These are phyloP conservation scores for Drosophila yakuba DNA, from an alignment of 1,140 invertebrate genomes.

Conservation along the genomic window DNA sequence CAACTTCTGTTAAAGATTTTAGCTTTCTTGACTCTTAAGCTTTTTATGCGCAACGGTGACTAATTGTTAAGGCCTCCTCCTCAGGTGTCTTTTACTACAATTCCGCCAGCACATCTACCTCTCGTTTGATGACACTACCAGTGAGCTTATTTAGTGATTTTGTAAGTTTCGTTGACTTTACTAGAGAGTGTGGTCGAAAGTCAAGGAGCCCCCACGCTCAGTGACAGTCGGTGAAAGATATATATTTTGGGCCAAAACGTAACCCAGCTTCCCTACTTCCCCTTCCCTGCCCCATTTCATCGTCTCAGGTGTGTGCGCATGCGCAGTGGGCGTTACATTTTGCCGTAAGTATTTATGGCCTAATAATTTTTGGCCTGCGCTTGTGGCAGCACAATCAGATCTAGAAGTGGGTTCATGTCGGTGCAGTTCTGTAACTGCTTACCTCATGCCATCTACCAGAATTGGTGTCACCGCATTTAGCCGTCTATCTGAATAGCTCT, in stretches of 20 bases:
- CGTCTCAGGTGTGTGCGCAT: slow-evolving; percentile 71
- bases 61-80: slow-evolving; percentile 61
- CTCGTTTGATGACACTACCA: slow-evolving; percentile 20
- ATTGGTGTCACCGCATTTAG: slow-evolving; percentile 18
- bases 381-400: slow-evolving; percentile 51
- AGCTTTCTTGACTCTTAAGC: slow-evolving; percentile 12
- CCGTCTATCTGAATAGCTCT: slow-evolving; percentile 10
- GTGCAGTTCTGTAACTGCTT: slow-evolving; percentile 43
- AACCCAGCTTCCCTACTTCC: slow-evolving; percentile 13
- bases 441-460: slow-evolving; percentile 42
- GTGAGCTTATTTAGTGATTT: slow-evolving; percentile 19
- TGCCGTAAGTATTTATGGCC: slow-evolving; percentile 79
- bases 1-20: slow-evolving; percentile 19
- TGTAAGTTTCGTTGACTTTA: slow-evolving; percentile 51
- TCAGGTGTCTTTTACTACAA: slow-evolving; percentile 6
- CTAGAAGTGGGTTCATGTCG: slow-evolving; percentile 46
- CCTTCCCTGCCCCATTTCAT: slow-evolving; percentile 6
- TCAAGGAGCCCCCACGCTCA: slow-evolving; percentile 49
- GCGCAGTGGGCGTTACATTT: slow-evolving; percentile 79
- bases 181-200: slow-evolving; percentile 22
- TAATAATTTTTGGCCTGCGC: slow-evolving; percentile 65
- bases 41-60: slow-evolving; percentile 63
- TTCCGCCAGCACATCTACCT: neutral
- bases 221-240: slow-evolving; percentile 26
- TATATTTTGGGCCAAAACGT: slow-evolving; percentile 33